Percentiles rank a stretch among this genome's conserved stretches.
Conservation (phyloP, 2,888 invertebrate species). For the Lapara coniferarum region DNA sequence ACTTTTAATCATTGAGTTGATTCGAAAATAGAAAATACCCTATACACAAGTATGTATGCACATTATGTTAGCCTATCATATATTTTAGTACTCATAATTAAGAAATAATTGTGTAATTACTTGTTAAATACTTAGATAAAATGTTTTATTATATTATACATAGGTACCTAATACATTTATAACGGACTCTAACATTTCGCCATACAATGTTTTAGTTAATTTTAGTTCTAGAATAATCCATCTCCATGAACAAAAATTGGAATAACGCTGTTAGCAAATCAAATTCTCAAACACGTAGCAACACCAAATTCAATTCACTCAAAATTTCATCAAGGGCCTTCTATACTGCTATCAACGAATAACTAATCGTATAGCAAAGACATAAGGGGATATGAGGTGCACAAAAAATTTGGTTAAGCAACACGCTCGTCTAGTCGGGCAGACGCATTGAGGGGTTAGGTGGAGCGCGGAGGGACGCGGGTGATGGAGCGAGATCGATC, state of each 20-base stretch:
- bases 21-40: too few relatives aligned
- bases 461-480: slow-evolving; percentile 31
- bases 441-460: slow-evolving; percentile 40
- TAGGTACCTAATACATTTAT: too few relatives aligned
- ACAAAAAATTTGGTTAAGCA: slow-evolving; percentile 28
- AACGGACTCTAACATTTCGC: not conserved
- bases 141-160: too few relatives aligned
- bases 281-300: not conserved
- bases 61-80: too few relatives aligned
- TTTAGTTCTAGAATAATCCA: not conserved
- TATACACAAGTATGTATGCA: too few relatives aligned
- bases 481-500: slow-evolving; percentile 48
- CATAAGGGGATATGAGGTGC: slow-evolving; percentile 10
- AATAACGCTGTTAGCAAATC: not conserved
- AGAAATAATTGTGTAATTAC: too few relatives aligned
- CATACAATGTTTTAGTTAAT: not conserved
- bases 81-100: too few relatives aligned
- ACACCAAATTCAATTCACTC: not conserved
- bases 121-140: too few relatives aligned
- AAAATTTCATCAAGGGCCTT: not conserved
- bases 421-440: slow-evolving; percentile 50
- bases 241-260: not conserved
- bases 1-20: too few relatives aligned
- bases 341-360: not conserved
- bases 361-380: not conserved